Evolutionary conservation across 2,797 vertebrate genomes (phyloP).

Genomic region (Semotilus atromaculatus): DNA sequence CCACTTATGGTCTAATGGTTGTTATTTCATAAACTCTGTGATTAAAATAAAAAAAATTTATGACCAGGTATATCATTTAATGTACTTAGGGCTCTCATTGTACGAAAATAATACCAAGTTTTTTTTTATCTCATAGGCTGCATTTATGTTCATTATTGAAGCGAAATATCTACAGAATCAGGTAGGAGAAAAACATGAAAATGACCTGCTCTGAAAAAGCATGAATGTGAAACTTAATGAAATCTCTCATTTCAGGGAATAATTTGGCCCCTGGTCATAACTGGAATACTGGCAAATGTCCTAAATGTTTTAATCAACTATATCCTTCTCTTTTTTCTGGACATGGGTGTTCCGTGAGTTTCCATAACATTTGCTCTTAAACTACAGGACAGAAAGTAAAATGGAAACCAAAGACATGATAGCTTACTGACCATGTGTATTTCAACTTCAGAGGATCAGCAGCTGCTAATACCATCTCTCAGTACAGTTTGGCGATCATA

Average conservation of each 20-base stretch:
- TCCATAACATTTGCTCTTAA: background rate
- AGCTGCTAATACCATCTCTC: slow-evolving; percentile 82
- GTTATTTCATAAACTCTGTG: background rate
- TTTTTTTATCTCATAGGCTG: slow-evolving; percentile 66
- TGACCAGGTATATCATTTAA: background rate
- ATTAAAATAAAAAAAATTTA: background rate
- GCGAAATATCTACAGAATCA: slow-evolving; percentile 76
- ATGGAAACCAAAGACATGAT: background rate
- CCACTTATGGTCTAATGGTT: background rate
- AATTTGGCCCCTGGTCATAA: slow-evolving; percentile 87
- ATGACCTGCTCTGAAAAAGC: background rate
- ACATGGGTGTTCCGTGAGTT: slow-evolving; percentile 90
- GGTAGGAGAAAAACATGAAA: slow-evolving; percentile 58
- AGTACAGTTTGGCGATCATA: slow-evolving; percentile 79
- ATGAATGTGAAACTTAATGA: background rate
- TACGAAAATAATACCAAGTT: background rate
- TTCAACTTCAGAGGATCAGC: slow-evolving; percentile 84
- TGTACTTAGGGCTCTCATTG: background rate
- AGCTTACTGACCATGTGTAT: background rate
- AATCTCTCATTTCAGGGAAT: slow-evolving; percentile 80
- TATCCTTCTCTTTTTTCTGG: slow-evolving; percentile 79
- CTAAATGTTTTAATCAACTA: slow-evolving; percentile 87
- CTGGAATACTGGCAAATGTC: slow-evolving; percentile 83
- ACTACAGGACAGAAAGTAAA: background rate
- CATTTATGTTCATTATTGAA: slow-evolving; percentile 72